A percentile compares a stretch with the other conserved stretches of the same genome.
phyloP scores from a whole-genome alignment of 1,140 invertebrate species.

The Drosophila cardini region DNA sequence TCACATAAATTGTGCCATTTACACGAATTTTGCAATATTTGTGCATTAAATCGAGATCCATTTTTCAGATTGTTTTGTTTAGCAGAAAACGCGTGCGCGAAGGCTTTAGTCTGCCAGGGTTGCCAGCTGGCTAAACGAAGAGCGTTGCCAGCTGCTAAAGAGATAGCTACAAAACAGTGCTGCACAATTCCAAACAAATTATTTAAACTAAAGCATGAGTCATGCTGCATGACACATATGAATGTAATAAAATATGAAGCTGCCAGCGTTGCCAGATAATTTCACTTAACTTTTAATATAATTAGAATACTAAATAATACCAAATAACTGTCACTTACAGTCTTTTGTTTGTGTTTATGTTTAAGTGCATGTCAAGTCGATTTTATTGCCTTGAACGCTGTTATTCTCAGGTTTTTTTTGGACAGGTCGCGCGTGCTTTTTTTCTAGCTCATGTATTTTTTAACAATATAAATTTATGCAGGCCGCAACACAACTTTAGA shows the following conservation, averaged over 20 bases:
- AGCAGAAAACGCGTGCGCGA: slow-evolving; percentile 31
- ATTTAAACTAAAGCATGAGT: too few species aligned
- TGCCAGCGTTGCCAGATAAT: neutral
- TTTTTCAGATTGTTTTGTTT: slow-evolving; percentile 1
- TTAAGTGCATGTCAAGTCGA: slow-evolving; percentile 53
- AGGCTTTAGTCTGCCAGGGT: neutral
- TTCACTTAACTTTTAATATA: slow-evolving; percentile 4
- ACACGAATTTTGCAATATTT: slow-evolving; percentile 37
- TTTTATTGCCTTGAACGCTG: slow-evolving; percentile 41
- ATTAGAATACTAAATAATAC: slow-evolving; percentile 13
- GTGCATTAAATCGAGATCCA: slow-evolving; percentile 17
- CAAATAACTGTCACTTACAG: slow-evolving; percentile 10
- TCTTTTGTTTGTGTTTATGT: slow-evolving; percentile 22
- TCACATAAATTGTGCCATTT: slow-evolving; percentile 57
- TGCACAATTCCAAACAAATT: too few species aligned
- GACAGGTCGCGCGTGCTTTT: slow-evolving; percentile 75
- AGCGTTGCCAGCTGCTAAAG: neutral
- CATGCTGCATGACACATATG: too few species aligned
- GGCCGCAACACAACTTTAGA: slow-evolving; percentile 55
- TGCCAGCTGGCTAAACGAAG: neutral
- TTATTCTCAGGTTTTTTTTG: slow-evolving; percentile 33
- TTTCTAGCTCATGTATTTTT: slow-evolving; percentile 75
- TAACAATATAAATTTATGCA: slow-evolving; percentile 80
- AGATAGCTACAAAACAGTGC: neutral
- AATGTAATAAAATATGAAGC: too few species aligned